Evolutionary conservation across 2,888 invertebrate genomes (phyloP), one percentile per base, ranked within the genome.

Genomic region (Andrena bicolor): DNA sequence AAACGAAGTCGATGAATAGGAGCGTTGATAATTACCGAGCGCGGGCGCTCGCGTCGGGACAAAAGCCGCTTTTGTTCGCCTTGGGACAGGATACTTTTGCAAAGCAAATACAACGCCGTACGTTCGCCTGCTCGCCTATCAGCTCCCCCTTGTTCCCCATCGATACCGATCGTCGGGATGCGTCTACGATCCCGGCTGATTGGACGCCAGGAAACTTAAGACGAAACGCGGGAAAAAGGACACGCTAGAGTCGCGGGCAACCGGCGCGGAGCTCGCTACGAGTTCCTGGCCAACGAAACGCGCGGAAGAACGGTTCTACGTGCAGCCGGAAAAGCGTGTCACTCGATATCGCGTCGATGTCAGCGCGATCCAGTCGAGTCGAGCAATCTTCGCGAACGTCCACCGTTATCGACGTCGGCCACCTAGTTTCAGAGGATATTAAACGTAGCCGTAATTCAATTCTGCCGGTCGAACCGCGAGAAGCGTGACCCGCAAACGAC

Each of bases 11-110:
- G 86, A 86, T 86, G 84, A 83, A 76, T 79, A 82, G 76, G 82
- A 84, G 74, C 85, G 84, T 79, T 81, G 83, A 83, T 83, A 81
- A 83, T 83, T 83, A 82, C 73, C 76, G 75, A 76, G 80, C 81
- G 51, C 49, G 74, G 81, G 35, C 72, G 73, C 65, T 73, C 72
- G 81, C 65, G 51, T 72, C 68, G 68, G 80, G 58, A 83, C 83
- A 83, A 83, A 83, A 83, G 83, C 70, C 63, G 26, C 73, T 76
- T 82, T 83, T 77, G 74, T 78, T 82, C 83, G 70, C 32, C n/a
- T 61, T 66, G 72, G 72, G 64, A 72, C 72, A 61, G 58, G 60
- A 76, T 81, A 76, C 81, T 81, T 76, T 81, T 65, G 64, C 76
- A 60, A 68, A 76, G 82, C 75, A 75, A 80, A 80, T 56, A 56